Conservation (phyloP, 1,140 invertebrate species). For the Drosophila novamexicana region DNA sequence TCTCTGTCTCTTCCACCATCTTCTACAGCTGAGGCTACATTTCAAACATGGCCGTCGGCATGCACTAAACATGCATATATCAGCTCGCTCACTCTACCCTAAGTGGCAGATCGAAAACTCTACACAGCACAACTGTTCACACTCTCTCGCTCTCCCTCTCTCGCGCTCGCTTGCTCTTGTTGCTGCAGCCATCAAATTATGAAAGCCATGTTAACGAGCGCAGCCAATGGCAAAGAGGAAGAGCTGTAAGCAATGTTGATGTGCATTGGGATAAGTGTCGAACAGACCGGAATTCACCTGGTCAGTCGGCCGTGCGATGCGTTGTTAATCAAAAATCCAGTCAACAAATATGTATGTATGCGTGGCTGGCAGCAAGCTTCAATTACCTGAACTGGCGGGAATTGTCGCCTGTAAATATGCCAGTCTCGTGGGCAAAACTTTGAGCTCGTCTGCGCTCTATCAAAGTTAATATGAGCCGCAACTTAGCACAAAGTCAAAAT, state of each 20-base stretch:
- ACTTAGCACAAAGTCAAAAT: conserved; percentile 29
- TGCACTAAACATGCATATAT: neutral
- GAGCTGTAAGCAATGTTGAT: conserved; percentile 23
- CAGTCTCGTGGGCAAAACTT: conserved; percentile 24
- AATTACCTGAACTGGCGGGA: conserved; percentile 6
- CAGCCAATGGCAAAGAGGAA: conserved; percentile 18
- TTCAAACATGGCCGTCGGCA: neutral
- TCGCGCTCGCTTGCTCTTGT: neutral
- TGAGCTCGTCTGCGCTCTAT: conserved; percentile 11
- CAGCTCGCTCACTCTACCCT: neutral
- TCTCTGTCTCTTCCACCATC: neutral
- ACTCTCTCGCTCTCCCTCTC: neutral
- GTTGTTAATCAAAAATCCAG: conserved; percentile 12
- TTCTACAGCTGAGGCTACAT: neutral
- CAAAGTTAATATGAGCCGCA: conserved; percentile 23
- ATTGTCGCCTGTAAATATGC: conserved; percentile 18
- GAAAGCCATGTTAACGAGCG: conserved; percentile 61
- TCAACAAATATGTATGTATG: conserved; percentile 16
- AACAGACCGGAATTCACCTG: conserved; percentile 21
- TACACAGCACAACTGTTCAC: neutral
- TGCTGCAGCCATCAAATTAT: conserved; percentile 67
- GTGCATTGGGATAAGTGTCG: conserved; percentile 19
- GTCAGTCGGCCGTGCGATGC: conserved; percentile 15
- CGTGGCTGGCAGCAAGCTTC: neutral
- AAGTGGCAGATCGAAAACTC: neutral